These are phyloP conservation scores for Esox niger DNA, from an alignment of 2,113 vertebrate genomes.

Conservation along the genomic window DNA sequence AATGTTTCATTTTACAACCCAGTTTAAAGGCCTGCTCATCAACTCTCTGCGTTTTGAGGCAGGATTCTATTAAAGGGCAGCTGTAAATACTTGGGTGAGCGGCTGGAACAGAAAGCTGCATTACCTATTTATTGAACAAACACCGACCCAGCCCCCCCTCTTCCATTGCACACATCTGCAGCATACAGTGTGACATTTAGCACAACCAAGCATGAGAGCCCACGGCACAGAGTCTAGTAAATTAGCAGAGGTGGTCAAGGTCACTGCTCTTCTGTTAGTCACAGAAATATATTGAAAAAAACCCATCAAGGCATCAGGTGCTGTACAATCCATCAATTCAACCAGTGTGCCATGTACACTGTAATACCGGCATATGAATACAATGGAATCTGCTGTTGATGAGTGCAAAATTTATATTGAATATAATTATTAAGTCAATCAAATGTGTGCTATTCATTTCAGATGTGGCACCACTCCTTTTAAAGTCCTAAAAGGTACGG, in stretches of 20 bases:
- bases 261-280: background rate
- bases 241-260: conserved; percentile 4
- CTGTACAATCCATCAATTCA: background rate
- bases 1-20: conserved; percentile 30
- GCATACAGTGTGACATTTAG: conserved; percentile 34
- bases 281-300: background rate
- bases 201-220: conserved; percentile 12
- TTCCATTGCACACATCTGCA: conserved; percentile 12
- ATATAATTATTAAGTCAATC: too few relatives aligned
- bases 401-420: too few relatives aligned
- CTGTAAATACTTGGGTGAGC: conserved; percentile 42
- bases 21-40: conserved; percentile 18
- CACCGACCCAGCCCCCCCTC: conserved; percentile 3
- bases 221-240: background rate
- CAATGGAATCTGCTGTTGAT: too few relatives aligned
- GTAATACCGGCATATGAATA: too few relatives aligned
- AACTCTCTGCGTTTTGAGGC: background rate
- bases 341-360: background rate
- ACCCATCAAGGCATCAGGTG: background rate
- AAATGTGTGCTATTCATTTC: too few relatives aligned
- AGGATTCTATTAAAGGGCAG: conserved; percentile 31
- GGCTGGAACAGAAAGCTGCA: conserved; percentile 16
- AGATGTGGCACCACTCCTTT: too few relatives aligned
- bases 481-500: too few relatives aligned
- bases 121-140: conserved; percentile 37